Base-by-base conservation (phyloP, 2,888 invertebrate species). In the Tillus elongatus region DNA sequence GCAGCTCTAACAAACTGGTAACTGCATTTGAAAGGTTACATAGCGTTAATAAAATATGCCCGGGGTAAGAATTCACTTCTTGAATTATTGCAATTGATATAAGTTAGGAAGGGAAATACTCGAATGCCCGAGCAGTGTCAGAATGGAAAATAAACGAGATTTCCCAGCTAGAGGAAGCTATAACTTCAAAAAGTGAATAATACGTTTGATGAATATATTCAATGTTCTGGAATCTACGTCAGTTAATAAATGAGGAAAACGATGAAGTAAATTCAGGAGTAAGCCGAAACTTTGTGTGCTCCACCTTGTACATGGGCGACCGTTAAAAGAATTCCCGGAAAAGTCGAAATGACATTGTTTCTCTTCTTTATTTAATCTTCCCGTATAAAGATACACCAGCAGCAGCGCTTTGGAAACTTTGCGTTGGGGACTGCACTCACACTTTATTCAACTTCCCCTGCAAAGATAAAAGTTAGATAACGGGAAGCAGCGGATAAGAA, bases 331-430 rank as follows among this genome's bases (percentile, higher is more conserved):
- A 48, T 45, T 44, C 42, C 41, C 35, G 33, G 26, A 34, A 37
- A 45, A 47, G 49, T 47, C 45, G 45, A 40, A 47, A 51, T 45
- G 49, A 47, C 54, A 52, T 51, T 54, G 51, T 53, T 54, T 49
- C 52, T 47, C 41, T 38, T 44, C 45, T 51, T 49, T 52, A 52
- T 52, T 54, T 53, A 53, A 51, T 53, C 50, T 50, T 45, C 37
- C 33, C 39, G 42, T 46, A 48, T 45, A 49, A 46, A 51, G 47
- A 46, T 45, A 45, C 45, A 46, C 41, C 40, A 15, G 32, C 36
- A 16, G 38, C 39, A 37, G 40, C 31, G n/a, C n/a, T 36, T 19
- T n/a, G 6, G 43, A 43, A 52, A 52, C 45, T 51, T 52, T 50
- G 16, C 29, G 33, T 28, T 16, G 35, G 34, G 29, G 16, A 33